Evolutionary conservation across 2,113 vertebrate species (phyloP).

Genomic region (Guaruba guarouba): DNA sequence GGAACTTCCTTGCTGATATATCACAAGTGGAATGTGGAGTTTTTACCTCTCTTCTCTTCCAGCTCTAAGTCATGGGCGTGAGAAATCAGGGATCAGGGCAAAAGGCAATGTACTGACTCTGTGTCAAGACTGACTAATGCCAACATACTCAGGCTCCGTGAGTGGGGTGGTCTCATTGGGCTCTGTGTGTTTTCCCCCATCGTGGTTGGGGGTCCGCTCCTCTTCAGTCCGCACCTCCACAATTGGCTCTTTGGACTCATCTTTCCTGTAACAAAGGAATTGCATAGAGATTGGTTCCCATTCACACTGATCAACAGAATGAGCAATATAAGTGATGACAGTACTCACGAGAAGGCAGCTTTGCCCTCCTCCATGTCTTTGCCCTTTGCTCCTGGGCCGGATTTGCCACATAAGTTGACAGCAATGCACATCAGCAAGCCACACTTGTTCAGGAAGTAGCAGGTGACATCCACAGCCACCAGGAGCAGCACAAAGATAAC

Average conservation of each 20-base stretch:
- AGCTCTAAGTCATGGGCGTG: not conserved
- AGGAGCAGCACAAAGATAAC: constrained; percentile 89
- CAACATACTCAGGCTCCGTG: constrained; percentile 94
- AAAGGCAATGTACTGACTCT: not conserved
- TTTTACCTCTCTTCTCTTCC: not conserved
- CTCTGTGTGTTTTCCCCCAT: constrained; percentile 90
- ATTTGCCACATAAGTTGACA: constrained; percentile 92
- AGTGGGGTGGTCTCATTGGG: constrained; percentile 96
- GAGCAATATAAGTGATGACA: rapidly evolving
- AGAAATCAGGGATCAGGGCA: not conserved
- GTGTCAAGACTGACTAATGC: not conserved
- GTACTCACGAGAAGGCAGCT: constrained; percentile 93
- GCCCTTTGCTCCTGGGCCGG: constrained; percentile 87
- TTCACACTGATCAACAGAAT: not conserved
- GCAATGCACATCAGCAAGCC: constrained; percentile 98
- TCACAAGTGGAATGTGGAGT: not conserved
- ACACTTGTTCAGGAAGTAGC: constrained; percentile 98
- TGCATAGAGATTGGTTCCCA: not conserved
- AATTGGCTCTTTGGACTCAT: constrained; percentile 96
- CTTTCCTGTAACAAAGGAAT: constrained; percentile 81
- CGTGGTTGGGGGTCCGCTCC: constrained; percentile 92
- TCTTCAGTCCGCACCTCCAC: constrained; percentile 94
- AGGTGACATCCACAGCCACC: constrained; percentile 93
- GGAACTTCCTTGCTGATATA: not conserved
- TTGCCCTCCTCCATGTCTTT: constrained; percentile 94